These are phyloP conservation scores for Pluvianellus socialis DNA, from an alignment of 2,113 vertebrate species.

Conservation along the genomic window DNA sequence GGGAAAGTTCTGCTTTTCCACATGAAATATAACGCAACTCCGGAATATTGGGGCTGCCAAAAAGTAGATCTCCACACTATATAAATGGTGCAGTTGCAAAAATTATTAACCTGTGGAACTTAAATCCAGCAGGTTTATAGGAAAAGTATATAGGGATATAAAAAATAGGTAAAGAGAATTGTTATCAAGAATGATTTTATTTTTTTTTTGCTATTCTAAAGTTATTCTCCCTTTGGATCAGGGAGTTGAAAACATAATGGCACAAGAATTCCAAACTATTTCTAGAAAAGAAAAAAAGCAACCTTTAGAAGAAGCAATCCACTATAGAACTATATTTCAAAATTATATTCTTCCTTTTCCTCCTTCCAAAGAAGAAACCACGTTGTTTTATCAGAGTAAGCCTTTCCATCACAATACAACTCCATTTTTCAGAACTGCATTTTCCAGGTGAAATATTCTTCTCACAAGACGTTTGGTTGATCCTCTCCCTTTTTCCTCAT, in stretches of 20 bases:
- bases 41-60: not conserved
- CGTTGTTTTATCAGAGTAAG: not conserved
- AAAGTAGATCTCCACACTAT: not conserved
- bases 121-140: not conserved
- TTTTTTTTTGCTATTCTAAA: not conserved
- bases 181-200: not conserved
- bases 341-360: not conserved
- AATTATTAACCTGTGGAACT: not conserved
- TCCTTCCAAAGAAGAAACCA: not conserved
- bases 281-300: not conserved
- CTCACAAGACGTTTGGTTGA: accelerated
- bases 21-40: not conserved
- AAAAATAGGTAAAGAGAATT: not conserved
- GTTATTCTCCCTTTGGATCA: not conserved
- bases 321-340: not conserved
- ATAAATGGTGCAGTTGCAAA: not conserved
- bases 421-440: not conserved
- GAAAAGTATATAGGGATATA: not conserved
- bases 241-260: not conserved
- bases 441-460: not conserved
- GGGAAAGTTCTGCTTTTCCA: slow-evolving; percentile 14
- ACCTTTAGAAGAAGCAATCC: not conserved
- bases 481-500: not conserved
- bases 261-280: not conserved
- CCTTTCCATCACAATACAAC: not conserved